Evolutionary conservation across 2,797 vertebrate species (phyloP), one percentile per base, ranked within the genome.

Genomic region (Diceros bicornis): DNA sequence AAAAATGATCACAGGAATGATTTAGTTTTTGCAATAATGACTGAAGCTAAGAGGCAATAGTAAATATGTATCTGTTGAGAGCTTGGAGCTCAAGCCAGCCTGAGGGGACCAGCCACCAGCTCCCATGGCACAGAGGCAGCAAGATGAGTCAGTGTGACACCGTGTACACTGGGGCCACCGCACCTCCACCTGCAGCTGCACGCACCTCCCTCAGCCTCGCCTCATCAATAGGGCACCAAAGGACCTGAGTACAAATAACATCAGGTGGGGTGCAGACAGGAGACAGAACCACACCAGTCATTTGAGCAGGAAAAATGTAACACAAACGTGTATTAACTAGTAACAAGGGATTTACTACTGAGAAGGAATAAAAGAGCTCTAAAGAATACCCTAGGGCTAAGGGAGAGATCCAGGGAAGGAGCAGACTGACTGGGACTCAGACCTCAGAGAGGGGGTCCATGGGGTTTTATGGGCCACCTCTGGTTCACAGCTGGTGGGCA

Each of bases 81-180:
- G 17, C 21, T 4, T n/a, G 17, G 59, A 32, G 66, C 59, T 93
- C 21, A 68, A 84, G 41, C 25, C 32, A 77, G 17, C 50, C 75
- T 77, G 52, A 34, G 25, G 21, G 2, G 25, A 12, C 77, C 23
- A 68, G 47, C 34, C 8, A 2, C 10, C 4, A 16, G 21, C 55
- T 7, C 41, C 18, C 21, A 10, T 0, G 8, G 16, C 89, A 86
- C 37, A 37, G 37, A 59, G 18, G 7, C 52, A 23, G 52, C 10
- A 18, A 61, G 44, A 23, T 2, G 64, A 55, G 44, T 21, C 75
- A 41, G 16, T 37, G 59, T 21, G 27, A 79, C 61, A 37, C 27
- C 10, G 1, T 2, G 34, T 16, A 12, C 6, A 0, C 52, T 61
- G 21, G 41, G 34, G 29, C 21, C 5, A 10, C 47, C 0, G 0